These are phyloP conservation scores for Glareola pratincola DNA, from an alignment of 2,113 vertebrate genomes.

Conservation along the genomic window DNA sequence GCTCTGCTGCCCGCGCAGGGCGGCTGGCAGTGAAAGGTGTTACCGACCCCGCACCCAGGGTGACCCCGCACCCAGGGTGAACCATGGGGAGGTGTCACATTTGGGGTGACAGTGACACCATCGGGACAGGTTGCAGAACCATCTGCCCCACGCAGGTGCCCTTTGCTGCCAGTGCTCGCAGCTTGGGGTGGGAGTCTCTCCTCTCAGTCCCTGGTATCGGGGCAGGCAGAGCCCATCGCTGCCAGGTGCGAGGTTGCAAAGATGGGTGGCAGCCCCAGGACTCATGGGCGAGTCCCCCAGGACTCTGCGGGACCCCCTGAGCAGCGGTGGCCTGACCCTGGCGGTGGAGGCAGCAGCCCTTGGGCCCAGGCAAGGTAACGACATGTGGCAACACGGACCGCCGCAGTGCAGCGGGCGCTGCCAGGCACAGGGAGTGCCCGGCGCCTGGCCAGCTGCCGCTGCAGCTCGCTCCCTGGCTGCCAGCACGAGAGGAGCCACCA, in stretches of 20 bases:
- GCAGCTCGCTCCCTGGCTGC: not conserved
- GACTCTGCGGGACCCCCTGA: accelerated
- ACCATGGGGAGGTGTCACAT: accelerated
- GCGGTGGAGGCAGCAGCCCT: accelerated
- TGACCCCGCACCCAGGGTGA: too few species aligned
- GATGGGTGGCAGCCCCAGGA: not conserved
- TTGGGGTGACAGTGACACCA: accelerated
- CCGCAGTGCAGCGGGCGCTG: accelerated
- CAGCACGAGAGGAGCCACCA: not conserved
- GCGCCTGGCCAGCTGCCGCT: not conserved
- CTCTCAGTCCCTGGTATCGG: accelerated
- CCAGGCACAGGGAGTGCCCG: not conserved
- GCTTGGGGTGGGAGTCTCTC: not conserved
- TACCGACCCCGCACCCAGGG: not conserved
- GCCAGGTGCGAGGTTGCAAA: not conserved
- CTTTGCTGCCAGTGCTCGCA: not conserved
- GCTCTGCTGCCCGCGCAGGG: accelerated
- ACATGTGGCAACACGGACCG: accelerated
- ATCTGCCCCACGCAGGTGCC: not conserved
- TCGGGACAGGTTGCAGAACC: not conserved
- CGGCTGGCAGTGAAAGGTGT: accelerated
- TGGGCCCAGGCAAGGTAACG: accelerated
- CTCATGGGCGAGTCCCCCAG: not conserved
- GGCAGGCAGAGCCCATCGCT: accelerated
- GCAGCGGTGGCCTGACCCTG: accelerated